Evolutionary conservation across 2,888 invertebrate species (phyloP).

Genomic region (Anagyrus pseudococci): DNA sequence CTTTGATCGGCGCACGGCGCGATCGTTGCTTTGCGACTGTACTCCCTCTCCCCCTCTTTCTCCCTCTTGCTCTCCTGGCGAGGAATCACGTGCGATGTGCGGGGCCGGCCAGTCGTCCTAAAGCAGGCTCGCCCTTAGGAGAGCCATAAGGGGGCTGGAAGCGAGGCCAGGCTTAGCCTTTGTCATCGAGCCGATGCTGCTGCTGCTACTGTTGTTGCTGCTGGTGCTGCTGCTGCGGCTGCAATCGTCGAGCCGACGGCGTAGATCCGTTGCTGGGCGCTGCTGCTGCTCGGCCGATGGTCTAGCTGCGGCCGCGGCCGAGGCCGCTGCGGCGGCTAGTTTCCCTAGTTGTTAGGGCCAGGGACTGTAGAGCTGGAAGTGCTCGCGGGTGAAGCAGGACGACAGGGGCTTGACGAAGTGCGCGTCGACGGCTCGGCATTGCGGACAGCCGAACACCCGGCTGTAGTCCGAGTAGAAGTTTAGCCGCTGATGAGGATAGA

Average conservation of each 20-base stretch:
- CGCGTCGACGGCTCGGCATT: slow-evolving; percentile 87
- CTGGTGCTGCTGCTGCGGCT: too few species aligned
- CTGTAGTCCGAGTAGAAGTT: slow-evolving; percentile 96
- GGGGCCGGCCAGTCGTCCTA: slow-evolving; percentile 30
- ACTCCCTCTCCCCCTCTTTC: too few species aligned
- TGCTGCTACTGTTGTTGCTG: slow-evolving; percentile 2
- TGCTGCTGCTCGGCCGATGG: too few species aligned
- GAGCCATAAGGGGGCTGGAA: slow-evolving; percentile 54
- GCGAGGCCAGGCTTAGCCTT: slow-evolving; percentile 43
- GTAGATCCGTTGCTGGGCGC: too few species aligned
- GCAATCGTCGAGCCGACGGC: too few species aligned
- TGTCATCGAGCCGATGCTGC: too few species aligned
- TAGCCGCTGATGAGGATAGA: slow-evolving; percentile 84
- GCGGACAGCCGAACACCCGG: slow-evolving; percentile 88
- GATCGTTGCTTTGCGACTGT: neutral
- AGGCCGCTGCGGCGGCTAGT: neutral
- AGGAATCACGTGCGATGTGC: too few species aligned
- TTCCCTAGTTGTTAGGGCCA: slow-evolving; percentile 77
- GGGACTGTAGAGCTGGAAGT: slow-evolving; percentile 73
- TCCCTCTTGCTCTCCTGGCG: too few species aligned
- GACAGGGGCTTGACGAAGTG: slow-evolving; percentile 93
- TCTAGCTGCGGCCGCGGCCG: neutral
- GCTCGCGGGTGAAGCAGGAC: slow-evolving; percentile 82
- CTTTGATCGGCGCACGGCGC: neutral
- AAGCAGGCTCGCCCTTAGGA: slow-evolving; percentile 52